These are phyloP conservation scores for Spodoptera picta DNA, from an alignment of 2,888 invertebrate genomes.

Conservation along the genomic window DNA sequence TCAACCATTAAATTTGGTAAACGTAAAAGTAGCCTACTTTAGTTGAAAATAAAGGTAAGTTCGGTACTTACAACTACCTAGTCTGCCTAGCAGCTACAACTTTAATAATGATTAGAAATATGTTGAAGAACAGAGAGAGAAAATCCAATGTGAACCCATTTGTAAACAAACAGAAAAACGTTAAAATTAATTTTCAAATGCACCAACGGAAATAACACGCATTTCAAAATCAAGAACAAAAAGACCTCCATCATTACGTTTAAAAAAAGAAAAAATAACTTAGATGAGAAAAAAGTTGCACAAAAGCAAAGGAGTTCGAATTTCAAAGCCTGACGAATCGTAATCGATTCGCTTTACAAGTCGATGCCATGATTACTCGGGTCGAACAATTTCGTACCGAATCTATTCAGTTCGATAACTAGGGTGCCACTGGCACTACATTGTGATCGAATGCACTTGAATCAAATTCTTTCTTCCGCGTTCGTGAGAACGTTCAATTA, in stretches of 20 bases:
- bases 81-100: too few species aligned
- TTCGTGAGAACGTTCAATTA: constrained; percentile 68
- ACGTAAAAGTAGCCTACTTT: neutral
- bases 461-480: constrained; percentile 62
- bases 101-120: too few species aligned
- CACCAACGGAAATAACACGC: constrained; percentile 22
- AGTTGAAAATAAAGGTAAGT: too few species aligned
- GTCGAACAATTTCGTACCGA: constrained; percentile 57
- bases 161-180: too few species aligned
- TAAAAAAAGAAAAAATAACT: constrained; percentile 46
- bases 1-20: constrained; percentile 2
- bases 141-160: too few species aligned
- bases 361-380: constrained; percentile 61
- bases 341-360: constrained; percentile 71
- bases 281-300: constrained; percentile 62
- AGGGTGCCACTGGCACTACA: constrained; percentile 69
- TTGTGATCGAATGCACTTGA: constrained; percentile 62
- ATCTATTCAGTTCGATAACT: constrained; percentile 62
- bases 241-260: constrained; percentile 40
- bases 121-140: too few species aligned
- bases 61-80: too few species aligned
- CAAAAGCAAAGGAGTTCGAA: constrained; percentile 66
- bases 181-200: neutral
- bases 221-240: constrained; percentile 12
- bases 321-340: constrained; percentile 77